Base-by-base conservation (phyloP, 2,113 vertebrate genomes). In the Tragelaphus strepsiceros region DNA sequence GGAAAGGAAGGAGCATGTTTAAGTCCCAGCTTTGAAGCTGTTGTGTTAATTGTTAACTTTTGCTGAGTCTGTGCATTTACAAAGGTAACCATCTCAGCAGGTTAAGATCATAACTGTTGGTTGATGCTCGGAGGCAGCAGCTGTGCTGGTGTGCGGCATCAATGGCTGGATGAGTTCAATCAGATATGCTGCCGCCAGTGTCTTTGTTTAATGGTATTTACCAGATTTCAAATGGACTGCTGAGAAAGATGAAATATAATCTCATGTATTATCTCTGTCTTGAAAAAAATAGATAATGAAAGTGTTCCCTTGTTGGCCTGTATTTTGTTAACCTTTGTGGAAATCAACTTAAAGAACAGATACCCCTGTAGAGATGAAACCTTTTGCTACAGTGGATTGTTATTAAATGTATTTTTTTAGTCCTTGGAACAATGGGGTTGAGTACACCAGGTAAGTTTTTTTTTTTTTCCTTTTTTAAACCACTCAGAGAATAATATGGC, bases 171-270 rank as follows among this genome's bases (percentile, higher is more conserved):
- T 86, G 95, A 90, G 32, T 98, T 98, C 96, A 93, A 16, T 98
- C 96, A 97, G 96, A 96, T 94, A 95, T 17, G 22, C 49, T 32
- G 26, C 96, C 94, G 98, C 94, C 77, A 97, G 86, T 98, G 86
- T 97, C 92, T 94, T 53, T 96, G 83, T 92, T 85, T 96, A 92
- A 97, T 98, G 92, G 22, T 97, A 93, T 98, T 98, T 98, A 97
- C 94, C 92, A 91, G 93, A 94, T 98, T 92, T 97, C 96, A 97
- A 92, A 89, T 12, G 51, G 83, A 97, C 98, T 98, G 86, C 98
- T 98, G 97, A 98, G 97, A 97, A 98, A 96, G 94, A 85, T 87
- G 85, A 98, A 98, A 98, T 97, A 81, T 90, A 96, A 97, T 97
- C 94, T 96, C 98, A 62, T 39, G 64, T 98, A 97, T 98, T 97